Conservation (phyloP, 2,888 invertebrate genomes). For the Busseola fusca region DNA sequence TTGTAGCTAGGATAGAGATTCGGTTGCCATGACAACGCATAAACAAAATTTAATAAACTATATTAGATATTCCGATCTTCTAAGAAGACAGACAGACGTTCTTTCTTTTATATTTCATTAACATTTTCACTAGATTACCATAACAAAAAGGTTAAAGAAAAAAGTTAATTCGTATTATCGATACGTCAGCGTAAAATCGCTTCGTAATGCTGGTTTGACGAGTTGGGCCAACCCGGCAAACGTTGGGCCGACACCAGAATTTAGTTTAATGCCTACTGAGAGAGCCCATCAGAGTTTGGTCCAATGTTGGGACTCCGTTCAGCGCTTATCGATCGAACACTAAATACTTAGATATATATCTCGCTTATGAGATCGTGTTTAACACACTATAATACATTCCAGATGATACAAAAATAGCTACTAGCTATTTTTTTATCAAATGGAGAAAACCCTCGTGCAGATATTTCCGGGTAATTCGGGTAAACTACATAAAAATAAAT, state of each 20-base stretch:
- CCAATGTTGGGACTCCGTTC: constrained; percentile 20
- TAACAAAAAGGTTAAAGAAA: constrained; percentile 70
- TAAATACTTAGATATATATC: constrained; percentile 19
- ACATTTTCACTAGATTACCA: constrained; percentile 80
- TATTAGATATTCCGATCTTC: constrained; percentile 55
- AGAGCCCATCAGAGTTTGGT: constrained; percentile 1
- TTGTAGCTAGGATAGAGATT: not conserved
- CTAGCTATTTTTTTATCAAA: too few species aligned
- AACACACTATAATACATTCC: constrained; percentile 2
- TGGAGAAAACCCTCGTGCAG: too few species aligned
- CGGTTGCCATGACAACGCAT: constrained; percentile 47
- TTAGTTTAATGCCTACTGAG: constrained; percentile 7
- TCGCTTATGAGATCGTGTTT: constrained; percentile 21
- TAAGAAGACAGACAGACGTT: constrained; percentile 44
- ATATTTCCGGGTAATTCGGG: not conserved
- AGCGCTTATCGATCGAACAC: constrained; percentile 40
- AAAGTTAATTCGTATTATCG: constrained; percentile 79
- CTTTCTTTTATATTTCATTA: constrained; percentile 71
- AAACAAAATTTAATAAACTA: constrained; percentile 31
- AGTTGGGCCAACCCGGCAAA: constrained; percentile 34
- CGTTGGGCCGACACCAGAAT: constrained; percentile 31
- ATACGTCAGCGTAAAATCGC: constrained; percentile 79
- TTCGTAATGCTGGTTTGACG: constrained; percentile 63
- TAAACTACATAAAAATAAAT: not conserved
- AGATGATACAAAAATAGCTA: not conserved